Percentiles rank a stretch among this genome's conserved stretches.
phyloP scores from a whole-genome alignment of 2,888 invertebrate genomes.

The Acleris sparsana region DNA sequence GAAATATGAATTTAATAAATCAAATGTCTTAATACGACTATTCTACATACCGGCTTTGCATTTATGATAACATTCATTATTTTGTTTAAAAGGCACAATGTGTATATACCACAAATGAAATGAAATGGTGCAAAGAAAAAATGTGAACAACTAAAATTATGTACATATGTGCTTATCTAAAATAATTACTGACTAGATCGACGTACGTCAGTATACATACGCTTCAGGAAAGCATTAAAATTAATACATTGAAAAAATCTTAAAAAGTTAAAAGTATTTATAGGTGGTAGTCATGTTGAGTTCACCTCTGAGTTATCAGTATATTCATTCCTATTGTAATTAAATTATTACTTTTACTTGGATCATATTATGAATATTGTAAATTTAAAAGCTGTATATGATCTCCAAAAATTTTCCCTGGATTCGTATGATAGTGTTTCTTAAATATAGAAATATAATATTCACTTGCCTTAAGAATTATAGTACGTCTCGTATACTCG shows the following conservation, averaged over 20 bases:
- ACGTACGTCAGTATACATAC: constrained; percentile 69
- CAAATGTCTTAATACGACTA: too few relatives aligned
- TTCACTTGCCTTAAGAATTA: constrained; percentile 69
- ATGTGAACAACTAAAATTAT: background rate
- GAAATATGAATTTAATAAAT: too few relatives aligned
- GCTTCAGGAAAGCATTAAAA: constrained; percentile 58
- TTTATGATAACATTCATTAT: background rate
- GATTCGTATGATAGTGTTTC: constrained; percentile 48
- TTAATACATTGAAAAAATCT: constrained; percentile 31
- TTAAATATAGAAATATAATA: constrained; percentile 36
- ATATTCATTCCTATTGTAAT: constrained; percentile 10
- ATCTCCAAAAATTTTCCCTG: constrained; percentile 47
- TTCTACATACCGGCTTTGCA: background rate
- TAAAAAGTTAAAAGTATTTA: constrained; percentile 54
- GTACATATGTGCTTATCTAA: constrained; percentile 13
- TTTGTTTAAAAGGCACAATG: constrained; percentile 14
- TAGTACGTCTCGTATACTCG: constrained; percentile 65
- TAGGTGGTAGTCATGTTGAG: constrained; percentile 24
- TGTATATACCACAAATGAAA: constrained; percentile 9
- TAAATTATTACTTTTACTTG: constrained; percentile 8
- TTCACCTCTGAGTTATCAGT: constrained; percentile 11
- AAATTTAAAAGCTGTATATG: constrained; percentile 40
- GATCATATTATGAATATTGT: background rate
- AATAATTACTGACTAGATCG: constrained; percentile 6
- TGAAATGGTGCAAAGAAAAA: constrained; percentile 10